A percentile compares a stretch with the other conserved stretches of the same genome.
These are phyloP conservation scores for Lamprotornis superbus DNA, from an alignment of 2,113 vertebrate species.

Conservation along the genomic window DNA sequence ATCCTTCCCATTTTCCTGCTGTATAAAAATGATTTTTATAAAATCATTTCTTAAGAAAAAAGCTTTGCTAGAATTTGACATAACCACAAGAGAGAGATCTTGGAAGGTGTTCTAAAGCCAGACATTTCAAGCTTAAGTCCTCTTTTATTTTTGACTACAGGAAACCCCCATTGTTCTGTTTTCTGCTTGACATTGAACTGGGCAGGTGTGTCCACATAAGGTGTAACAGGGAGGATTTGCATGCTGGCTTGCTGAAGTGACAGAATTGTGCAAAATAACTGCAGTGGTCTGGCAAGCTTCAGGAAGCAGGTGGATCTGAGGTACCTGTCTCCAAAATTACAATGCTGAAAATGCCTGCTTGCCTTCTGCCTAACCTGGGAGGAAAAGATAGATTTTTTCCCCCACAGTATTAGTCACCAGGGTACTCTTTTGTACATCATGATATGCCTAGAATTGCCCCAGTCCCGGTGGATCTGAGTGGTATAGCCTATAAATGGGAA, in stretches of 20 bases:
- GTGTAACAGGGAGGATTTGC: slow-evolving; percentile 46
- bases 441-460: neutral
- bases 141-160: slow-evolving; percentile 13
- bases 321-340: slow-evolving; percentile 14
- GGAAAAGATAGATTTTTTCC: neutral
- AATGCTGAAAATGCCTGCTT: neutral
- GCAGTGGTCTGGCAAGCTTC: slow-evolving; percentile 55
- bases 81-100: neutral
- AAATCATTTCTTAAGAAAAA: neutral
- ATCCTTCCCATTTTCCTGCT: neutral
- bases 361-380: neutral
- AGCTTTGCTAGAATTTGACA: neutral
- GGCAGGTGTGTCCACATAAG: slow-evolving; percentile 61
- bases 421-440: neutral
- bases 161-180: neutral
- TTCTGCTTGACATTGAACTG: slow-evolving; percentile 2
- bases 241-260: slow-evolving; percentile 59
- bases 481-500: neutral
- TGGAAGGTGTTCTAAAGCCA: neutral
- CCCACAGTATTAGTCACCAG: neutral
- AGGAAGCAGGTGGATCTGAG: slow-evolving; percentile 53
- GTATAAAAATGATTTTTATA: neutral
- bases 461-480: neutral
- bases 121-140: neutral
- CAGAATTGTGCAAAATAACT: slow-evolving; percentile 62